phyloP scores from a whole-genome alignment of 2,888 invertebrate species.

The Chymomyza amoena region DNA sequence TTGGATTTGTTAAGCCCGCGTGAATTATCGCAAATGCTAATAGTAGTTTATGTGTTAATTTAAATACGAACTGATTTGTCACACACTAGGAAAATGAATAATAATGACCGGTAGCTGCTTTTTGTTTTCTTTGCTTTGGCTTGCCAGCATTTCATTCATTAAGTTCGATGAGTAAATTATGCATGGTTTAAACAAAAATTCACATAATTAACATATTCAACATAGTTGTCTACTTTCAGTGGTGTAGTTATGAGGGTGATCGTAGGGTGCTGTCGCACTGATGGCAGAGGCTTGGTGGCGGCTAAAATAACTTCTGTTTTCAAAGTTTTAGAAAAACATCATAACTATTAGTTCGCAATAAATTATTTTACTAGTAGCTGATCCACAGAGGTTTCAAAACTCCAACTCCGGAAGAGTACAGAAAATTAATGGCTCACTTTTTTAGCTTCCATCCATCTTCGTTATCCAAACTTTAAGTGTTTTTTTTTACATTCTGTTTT shows the following conservation, averaged over 20 bases:
- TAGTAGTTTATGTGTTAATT: not conserved
- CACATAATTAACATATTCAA: constrained; percentile 17
- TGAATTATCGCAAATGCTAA: not conserved
- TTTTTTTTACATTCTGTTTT: not conserved
- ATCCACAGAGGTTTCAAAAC: too few relatives aligned
- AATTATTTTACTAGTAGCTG: too few relatives aligned
- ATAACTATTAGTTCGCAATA: too few relatives aligned
- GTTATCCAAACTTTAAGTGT: not conserved
- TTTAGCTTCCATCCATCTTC: too few relatives aligned
- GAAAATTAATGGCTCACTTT: not conserved
- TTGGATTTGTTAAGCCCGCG: not conserved
- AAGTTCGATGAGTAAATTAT: constrained; percentile 9
- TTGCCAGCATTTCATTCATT: constrained; percentile 26
- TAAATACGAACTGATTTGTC: not conserved
- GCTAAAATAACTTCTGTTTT: too few relatives aligned
- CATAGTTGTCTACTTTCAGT: not conserved
- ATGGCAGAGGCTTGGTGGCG: too few relatives aligned
- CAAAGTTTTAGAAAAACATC: too few relatives aligned
- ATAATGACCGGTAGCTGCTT: constrained; percentile 4
- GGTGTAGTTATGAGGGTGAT: too few relatives aligned
- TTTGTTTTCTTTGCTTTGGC: constrained; percentile 47
- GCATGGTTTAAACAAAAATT: not conserved
- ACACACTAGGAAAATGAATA: not conserved
- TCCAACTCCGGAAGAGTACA: not conserved
- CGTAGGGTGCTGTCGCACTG: not conserved